phyloP scores from a whole-genome alignment of 2,888 invertebrate genomes.

The Apoda limacodes region DNA sequence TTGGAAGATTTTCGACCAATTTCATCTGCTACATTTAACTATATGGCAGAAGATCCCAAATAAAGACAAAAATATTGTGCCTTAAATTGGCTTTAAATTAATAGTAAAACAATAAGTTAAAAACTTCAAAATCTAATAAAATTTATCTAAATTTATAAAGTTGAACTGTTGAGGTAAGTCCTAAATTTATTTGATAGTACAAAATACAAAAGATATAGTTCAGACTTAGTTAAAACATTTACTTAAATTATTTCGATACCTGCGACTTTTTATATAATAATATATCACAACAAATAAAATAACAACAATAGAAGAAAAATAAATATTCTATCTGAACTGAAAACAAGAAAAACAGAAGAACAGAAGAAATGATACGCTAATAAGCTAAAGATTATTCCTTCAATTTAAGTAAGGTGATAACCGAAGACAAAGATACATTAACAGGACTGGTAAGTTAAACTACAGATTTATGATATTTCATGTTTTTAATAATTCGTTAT shows the following conservation, averaged over 20 bases:
- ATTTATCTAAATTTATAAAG: constrained; percentile 54
- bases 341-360: constrained; percentile 17
- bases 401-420: too few species aligned
- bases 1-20: constrained; percentile 61
- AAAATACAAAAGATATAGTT: constrained; percentile 67
- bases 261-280: constrained; percentile 62
- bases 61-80: constrained; percentile 45
- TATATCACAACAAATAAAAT: constrained; percentile 42
- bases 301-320: constrained; percentile 37
- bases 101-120: constrained; percentile 64
- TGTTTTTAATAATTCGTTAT: too few species aligned
- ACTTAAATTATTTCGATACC: constrained; percentile 63
- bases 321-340: constrained; percentile 17
- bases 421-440: too few species aligned
- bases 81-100: constrained; percentile 72
- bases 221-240: constrained; percentile 63
- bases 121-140: constrained; percentile 44
- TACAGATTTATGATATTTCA: too few species aligned
- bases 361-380: constrained; percentile 29
- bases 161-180: constrained; percentile 61
- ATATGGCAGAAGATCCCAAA: constrained; percentile 31
- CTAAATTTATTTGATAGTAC: constrained; percentile 69
- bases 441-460: too few species aligned
- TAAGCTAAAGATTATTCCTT: too few species aligned
- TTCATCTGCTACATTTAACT: constrained; percentile 56